phyloP scores from a whole-genome alignment of 2,113 vertebrate species.

The Caracal caracal region DNA sequence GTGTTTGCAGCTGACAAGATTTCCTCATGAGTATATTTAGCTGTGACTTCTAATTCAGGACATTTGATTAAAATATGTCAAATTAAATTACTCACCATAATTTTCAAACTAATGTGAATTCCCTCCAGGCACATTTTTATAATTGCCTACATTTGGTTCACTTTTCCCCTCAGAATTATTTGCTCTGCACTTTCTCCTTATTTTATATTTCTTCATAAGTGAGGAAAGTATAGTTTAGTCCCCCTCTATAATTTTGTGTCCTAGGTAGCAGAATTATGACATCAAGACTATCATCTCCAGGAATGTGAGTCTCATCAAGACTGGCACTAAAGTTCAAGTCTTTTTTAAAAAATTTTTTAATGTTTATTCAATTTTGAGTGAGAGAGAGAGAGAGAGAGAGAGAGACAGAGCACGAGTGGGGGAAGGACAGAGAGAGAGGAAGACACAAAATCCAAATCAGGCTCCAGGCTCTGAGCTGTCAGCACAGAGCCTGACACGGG shows the following conservation, averaged over 20 bases:
- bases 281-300: not conserved
- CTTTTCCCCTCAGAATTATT: not conserved
- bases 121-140: constrained; percentile 48
- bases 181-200: not conserved
- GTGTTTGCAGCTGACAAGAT: constrained; percentile 26
- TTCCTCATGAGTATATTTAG: constrained; percentile 54
- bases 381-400: no score
- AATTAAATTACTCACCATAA: constrained; percentile 67
- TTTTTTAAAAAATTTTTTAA: no score
- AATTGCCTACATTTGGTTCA: constrained; percentile 40
- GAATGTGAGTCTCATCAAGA: not conserved
- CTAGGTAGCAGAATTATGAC: not conserved
- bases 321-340: not conserved
- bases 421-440: no score
- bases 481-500: no score
- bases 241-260: not conserved
- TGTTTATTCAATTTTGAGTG: no score
- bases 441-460: no score
- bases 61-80: constrained; percentile 66
- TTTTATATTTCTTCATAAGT: not conserved
- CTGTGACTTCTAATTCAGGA: constrained; percentile 46
- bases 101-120: constrained; percentile 62
- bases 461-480: no score
- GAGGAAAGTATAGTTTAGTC: not conserved
- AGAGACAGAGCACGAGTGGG: no score